Conservation (phyloP, 2,113 vertebrate genomes). For the Oryctolagus cuniculus region DNA sequence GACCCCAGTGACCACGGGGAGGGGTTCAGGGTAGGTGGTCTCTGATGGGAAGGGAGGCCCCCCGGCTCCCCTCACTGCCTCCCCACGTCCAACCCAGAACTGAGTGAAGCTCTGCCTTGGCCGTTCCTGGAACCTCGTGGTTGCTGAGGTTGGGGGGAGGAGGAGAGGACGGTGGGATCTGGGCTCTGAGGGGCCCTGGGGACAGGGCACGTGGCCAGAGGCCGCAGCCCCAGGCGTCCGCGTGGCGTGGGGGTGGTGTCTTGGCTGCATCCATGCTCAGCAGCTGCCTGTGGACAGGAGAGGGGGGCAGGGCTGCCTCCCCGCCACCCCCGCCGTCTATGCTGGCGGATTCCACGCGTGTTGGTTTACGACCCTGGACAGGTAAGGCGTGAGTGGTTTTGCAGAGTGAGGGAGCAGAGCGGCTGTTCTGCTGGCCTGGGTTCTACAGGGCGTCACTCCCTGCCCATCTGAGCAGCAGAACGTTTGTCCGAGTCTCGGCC, state of each 20-base stretch:
- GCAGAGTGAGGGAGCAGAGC: not conserved
- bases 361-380: too few species aligned
- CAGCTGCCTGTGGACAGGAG: not conserved
- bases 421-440: too few species aligned
- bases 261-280: rapidly evolving
- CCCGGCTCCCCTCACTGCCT: not conserved
- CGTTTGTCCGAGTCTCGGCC: too few species aligned
- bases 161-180: not conserved
- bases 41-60: not conserved
- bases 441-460: too few species aligned
- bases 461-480: too few species aligned
- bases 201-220: too few species aligned
- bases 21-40: not conserved
- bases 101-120: not conserved
- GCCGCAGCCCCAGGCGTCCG: not conserved
- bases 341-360: too few species aligned
- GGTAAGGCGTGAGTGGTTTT: too few species aligned
- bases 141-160: not conserved
- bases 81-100: not conserved
- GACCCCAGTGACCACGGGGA: not conserved
- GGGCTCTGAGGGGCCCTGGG: too few species aligned
- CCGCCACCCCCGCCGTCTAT: too few species aligned
- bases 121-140: not conserved
- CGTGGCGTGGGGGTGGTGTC: too few species aligned
- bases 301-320: rapidly evolving